phyloP scores from a whole-genome alignment of 2,797 vertebrate species.

The Garrulus glandarius region DNA sequence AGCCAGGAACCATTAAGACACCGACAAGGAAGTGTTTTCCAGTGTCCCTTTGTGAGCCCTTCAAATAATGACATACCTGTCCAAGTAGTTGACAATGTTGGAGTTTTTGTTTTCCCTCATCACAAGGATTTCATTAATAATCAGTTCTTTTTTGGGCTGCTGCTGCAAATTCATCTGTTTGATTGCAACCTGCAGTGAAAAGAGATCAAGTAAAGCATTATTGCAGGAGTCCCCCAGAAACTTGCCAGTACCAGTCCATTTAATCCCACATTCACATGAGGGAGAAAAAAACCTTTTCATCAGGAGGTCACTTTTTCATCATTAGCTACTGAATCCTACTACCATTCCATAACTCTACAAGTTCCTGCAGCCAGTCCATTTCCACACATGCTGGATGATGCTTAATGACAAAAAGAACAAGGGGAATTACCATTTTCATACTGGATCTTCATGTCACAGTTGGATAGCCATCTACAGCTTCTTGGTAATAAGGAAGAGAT shows the following conservation, averaged over 20 bases:
- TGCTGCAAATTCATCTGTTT: slow-evolving; percentile 98
- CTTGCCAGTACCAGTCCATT: fast-evolving
- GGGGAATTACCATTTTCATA: neutral
- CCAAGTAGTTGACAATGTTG: slow-evolving; percentile 97
- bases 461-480: neutral
- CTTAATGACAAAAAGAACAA: neutral
- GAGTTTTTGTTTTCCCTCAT: slow-evolving; percentile 99
- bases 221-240: neutral
- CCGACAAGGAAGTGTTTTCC: neutral
- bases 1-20: neutral
- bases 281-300: neutral
- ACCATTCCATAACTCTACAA: neutral
- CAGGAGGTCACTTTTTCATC: neutral
- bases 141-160: slow-evolving; percentile 96
- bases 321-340: neutral
- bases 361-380: neutral
- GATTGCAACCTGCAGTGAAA: slow-evolving; percentile 86
- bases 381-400: neutral
- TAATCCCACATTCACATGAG: neutral
- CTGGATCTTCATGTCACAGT: neutral
- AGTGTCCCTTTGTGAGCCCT: neutral
- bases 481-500: neutral
- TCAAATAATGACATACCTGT: slow-evolving; percentile 81
- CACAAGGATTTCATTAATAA: slow-evolving; percentile 97
- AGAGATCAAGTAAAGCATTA: neutral